Evolutionary conservation across 2,888 invertebrate species (phyloP).

Genomic region (Xylocampa areola): DNA sequence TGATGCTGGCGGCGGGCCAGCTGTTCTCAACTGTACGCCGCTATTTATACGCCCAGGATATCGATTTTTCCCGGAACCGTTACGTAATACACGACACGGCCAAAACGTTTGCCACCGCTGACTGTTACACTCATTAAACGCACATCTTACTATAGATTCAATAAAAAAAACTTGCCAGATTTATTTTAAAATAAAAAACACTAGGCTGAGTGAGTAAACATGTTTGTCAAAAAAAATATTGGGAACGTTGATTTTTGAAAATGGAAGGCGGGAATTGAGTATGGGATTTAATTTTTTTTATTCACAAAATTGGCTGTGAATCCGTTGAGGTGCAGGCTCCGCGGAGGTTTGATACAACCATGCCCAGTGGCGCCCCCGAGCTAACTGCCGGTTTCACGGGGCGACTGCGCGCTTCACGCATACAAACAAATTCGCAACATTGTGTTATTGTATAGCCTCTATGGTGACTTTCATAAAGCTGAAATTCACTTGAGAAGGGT

Average conservation of each 20-base stretch:
- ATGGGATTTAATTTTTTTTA: slow-evolving; percentile 62
- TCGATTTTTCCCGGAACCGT: slow-evolving; percentile 86
- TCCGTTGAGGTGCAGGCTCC: slow-evolving; percentile 58
- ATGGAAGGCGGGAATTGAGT: slow-evolving; percentile 75
- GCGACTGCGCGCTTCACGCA: slow-evolving; percentile 81
- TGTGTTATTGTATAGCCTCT: slow-evolving; percentile 56
- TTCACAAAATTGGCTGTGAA: slow-evolving; percentile 70
- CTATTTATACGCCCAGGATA: slow-evolving; percentile 87
- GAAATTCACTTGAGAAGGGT: slow-evolving; percentile 56
- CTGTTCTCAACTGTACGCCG: slow-evolving; percentile 83
- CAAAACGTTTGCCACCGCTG: slow-evolving; percentile 77
- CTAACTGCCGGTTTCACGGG: slow-evolving; percentile 72
- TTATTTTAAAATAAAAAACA: slow-evolving; percentile 31
- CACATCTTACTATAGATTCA: slow-evolving; percentile 64
- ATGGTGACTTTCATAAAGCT: slow-evolving; percentile 51
- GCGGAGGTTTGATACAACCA: slow-evolving; percentile 69
- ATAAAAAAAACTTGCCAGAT: slow-evolving; percentile 52
- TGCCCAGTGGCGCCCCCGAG: slow-evolving; percentile 81
- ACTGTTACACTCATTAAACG: slow-evolving; percentile 72
- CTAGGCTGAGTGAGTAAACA: slow-evolving; percentile 21
- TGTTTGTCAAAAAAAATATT: slow-evolving; percentile 20
- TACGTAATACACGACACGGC: slow-evolving; percentile 83
- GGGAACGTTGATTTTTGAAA: slow-evolving; percentile 39
- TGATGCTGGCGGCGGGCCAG: slow-evolving; percentile 82
- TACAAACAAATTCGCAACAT: slow-evolving; percentile 58